These are phyloP conservation scores for Dermatemys mawii DNA, from an alignment of 2,113 vertebrate species.

Conservation along the genomic window DNA sequence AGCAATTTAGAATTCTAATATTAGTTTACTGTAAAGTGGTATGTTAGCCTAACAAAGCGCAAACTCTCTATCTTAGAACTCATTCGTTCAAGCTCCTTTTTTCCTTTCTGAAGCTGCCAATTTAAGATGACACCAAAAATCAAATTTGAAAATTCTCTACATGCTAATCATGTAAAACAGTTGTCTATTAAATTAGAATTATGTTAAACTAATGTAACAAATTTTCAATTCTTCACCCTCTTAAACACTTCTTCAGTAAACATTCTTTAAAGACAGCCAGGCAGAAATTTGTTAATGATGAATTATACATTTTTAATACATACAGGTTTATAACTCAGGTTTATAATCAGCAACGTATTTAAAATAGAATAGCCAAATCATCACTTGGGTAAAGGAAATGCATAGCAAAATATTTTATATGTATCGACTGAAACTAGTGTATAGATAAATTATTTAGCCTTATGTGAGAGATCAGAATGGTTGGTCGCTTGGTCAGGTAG, in stretches of 20 bases:
- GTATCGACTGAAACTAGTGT: neutral
- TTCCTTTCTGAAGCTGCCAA: neutral
- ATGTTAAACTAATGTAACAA: neutral
- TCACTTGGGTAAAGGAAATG: neutral
- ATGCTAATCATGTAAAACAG: neutral
- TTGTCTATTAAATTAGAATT: neutral
- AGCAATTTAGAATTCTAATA: neutral
- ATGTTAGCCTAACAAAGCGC: neutral
- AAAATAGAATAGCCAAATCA: neutral
- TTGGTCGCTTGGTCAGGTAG: neutral
- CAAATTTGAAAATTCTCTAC: neutral
- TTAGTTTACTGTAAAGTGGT: neutral
- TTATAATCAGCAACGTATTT: neutral
- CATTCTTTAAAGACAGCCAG: neutral
- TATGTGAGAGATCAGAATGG: neutral
- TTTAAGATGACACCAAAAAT: neutral
- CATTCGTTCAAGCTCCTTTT: neutral
- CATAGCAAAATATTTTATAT: neutral
- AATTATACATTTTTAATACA: neutral
- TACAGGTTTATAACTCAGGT: neutral
- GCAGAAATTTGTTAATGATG: neutral
- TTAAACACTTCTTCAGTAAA: neutral
- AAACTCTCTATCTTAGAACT: neutral
- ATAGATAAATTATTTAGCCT: neutral
- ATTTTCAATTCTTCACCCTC: neutral